Evolutionary conservation across 2,797 vertebrate species (phyloP).

Genomic region (Argyrosomus regius): DNA sequence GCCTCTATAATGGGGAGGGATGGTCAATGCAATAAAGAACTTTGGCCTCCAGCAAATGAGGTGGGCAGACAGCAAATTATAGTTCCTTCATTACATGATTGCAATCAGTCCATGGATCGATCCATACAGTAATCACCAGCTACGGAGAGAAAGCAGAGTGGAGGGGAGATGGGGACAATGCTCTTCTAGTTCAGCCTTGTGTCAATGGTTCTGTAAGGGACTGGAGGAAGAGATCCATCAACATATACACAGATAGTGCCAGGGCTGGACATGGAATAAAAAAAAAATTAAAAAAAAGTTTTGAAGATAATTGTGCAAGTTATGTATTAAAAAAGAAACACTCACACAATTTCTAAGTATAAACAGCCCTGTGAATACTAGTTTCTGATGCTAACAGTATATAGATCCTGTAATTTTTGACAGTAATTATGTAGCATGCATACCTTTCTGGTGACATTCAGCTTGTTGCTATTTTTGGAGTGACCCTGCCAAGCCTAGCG

Average conservation of each 20-base stretch:
- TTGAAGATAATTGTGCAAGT: too few species aligned
- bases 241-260: conserved; percentile 23
- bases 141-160: conserved; percentile 36
- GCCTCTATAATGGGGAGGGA: neutral
- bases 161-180: conserved; percentile 41
- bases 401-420: too few species aligned
- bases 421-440: neutral
- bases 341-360: neutral
- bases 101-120: conserved; percentile 66
- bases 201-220: conserved; percentile 14
- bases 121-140: conserved; percentile 70
- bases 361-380: neutral
- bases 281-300: too few species aligned
- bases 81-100: conserved; percentile 63
- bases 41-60: conserved; percentile 54
- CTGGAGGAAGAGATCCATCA: conserved; percentile 41
- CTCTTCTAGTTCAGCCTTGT: conserved; percentile 13
- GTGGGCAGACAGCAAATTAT: conserved; percentile 52
- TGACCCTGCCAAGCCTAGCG: neutral
- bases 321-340: neutral
- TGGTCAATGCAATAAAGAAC: conserved; percentile 50
- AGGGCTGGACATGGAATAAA: neutral
- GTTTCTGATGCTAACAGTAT: too few species aligned
- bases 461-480: neutral
- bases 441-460: neutral